Evolutionary conservation across 2,113 vertebrate genomes (phyloP).

Genomic region (Sinocyclocheilus rhinocerous): DNA sequence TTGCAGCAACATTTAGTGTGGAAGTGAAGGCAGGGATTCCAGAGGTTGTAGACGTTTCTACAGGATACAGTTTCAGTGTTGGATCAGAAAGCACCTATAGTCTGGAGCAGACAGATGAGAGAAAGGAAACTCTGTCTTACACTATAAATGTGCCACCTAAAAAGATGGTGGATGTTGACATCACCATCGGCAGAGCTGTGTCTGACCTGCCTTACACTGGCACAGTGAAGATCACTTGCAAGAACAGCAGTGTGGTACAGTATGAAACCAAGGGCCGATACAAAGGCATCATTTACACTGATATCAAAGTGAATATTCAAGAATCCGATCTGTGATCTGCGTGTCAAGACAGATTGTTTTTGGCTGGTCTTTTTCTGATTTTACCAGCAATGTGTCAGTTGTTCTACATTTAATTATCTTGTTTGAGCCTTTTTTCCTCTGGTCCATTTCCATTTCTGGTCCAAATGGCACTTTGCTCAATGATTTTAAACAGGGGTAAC

Average conservation of each 20-base stretch:
- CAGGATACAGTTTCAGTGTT: neutral
- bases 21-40: constrained; percentile 50
- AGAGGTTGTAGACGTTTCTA: neutral
- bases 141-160: constrained; percentile 25
- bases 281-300: constrained; percentile 37
- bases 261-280: constrained; percentile 46
- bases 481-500: too few species aligned
- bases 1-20: neutral
- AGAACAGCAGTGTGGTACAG: constrained; percentile 21
- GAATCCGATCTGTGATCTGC: neutral
- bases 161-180: constrained; percentile 12
- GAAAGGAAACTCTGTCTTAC: constrained; percentile 23
- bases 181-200: constrained; percentile 48
- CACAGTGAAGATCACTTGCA: constrained; percentile 47
- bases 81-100: neutral
- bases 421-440: too few species aligned
- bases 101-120: neutral
- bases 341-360: too few species aligned
- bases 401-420: too few species aligned
- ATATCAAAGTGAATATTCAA: neutral
- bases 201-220: constrained; percentile 56
- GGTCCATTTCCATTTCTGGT: too few species aligned
- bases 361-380: too few species aligned
- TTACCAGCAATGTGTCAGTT: too few species aligned
- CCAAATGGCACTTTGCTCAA: too few species aligned